Conservation (phyloP, 2,888 invertebrate genomes). For the Drosophila infuscata region DNA sequence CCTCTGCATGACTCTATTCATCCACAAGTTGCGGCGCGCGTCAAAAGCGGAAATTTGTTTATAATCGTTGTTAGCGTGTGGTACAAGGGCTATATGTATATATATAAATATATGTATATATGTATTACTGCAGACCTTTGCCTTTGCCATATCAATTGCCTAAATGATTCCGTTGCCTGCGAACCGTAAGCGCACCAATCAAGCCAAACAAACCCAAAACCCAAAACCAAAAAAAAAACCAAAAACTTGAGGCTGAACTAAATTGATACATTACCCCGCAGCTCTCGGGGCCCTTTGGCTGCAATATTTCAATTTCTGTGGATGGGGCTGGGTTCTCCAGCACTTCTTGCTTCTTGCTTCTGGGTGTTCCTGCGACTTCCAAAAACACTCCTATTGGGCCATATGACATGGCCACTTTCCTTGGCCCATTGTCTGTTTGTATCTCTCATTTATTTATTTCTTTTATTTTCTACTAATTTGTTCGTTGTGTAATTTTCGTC, state of each 20-base stretch:
- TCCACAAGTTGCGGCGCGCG: slow-evolving; percentile 56
- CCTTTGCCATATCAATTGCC: slow-evolving; percentile 68
- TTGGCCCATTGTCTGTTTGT: slow-evolving; percentile 51
- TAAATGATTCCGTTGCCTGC: slow-evolving; percentile 66
- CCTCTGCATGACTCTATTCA: neutral
- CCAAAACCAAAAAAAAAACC: slow-evolving; percentile 6
- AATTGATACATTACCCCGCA: slow-evolving; percentile 74
- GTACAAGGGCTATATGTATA: slow-evolving; percentile 27
- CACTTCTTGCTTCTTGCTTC: slow-evolving; percentile 45
- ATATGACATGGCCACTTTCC: slow-evolving; percentile 77
- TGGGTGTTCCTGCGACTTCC: slow-evolving; percentile 77
- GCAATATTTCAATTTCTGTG: slow-evolving; percentile 67
- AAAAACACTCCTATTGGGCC: slow-evolving; percentile 48
- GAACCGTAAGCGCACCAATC: slow-evolving; percentile 52
- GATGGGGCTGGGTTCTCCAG: slow-evolving; percentile 29
- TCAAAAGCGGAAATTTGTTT: slow-evolving; percentile 82
- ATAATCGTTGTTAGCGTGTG: slow-evolving; percentile 76
- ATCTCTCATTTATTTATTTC: slow-evolving; percentile 18
- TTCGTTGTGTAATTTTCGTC: slow-evolving; percentile 69
- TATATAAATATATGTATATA: slow-evolving; percentile 12
- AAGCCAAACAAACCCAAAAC: slow-evolving; percentile 46
- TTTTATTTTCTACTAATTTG: slow-evolving; percentile 68
- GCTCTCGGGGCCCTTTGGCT: slow-evolving; percentile 21
- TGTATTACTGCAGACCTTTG: slow-evolving; percentile 19
- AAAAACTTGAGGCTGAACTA: slow-evolving; percentile 50